Evolutionary conservation across 2,113 vertebrate genomes (phyloP).

Genomic region (Sitta europaea): DNA sequence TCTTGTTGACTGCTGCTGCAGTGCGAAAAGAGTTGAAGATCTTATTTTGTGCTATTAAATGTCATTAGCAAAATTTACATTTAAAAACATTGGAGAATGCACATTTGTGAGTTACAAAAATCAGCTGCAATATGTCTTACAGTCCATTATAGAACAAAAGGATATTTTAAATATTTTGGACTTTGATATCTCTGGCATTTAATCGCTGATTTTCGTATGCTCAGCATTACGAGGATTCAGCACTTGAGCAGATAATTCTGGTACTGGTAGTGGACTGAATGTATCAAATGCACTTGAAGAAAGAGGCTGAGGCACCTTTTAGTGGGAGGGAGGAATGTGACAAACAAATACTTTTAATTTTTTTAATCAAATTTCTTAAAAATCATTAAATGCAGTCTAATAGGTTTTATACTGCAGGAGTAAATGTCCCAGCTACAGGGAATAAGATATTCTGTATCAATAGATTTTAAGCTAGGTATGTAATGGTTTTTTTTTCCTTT

Average conservation of each 20-base stretch:
- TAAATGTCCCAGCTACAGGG: not conserved
- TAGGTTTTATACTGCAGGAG: not conserved
- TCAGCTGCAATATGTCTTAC: not conserved
- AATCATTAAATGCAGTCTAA: not conserved
- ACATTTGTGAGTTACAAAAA: not conserved
- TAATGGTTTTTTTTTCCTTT: constrained; percentile 67
- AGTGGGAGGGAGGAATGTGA: not conserved
- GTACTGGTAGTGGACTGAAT: not conserved
- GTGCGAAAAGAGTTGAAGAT: constrained; percentile 38
- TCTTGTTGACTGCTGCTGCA: constrained; percentile 55
- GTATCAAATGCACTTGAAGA: not conserved
- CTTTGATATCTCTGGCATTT: not conserved
- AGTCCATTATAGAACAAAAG: not conserved
- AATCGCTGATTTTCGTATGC: not conserved
- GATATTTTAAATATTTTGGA: not conserved
- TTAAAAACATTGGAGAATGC: not conserved
- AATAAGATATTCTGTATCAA: constrained; percentile 30
- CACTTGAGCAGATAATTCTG: not conserved
- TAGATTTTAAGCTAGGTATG: constrained; percentile 42
- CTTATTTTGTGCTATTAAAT: constrained; percentile 32
- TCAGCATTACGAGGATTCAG: not conserved
- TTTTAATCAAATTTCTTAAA: constrained; percentile 37
- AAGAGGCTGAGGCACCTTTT: not conserved
- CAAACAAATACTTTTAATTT: not conserved
- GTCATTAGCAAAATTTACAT: constrained; percentile 1